Evolutionary conservation across 23 tunicate species (phyloP), one percentile per base, ranked within the genome.

Genomic region (Corella eumyota): DNA sequence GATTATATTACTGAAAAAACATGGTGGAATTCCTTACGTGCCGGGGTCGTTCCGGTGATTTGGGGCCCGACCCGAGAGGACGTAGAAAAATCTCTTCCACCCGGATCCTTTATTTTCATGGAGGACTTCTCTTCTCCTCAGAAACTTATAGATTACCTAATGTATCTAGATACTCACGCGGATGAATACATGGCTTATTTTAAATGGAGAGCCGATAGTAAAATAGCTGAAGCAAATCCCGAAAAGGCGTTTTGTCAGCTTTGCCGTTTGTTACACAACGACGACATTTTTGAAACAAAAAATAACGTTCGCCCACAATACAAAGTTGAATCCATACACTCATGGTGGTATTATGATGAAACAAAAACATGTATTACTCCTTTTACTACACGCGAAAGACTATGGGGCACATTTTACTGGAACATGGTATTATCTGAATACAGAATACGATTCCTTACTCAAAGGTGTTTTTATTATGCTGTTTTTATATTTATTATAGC

Each of bases 21-120:
- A 11, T 53, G 66, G 70, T 32, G 29, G 24, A 70, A 78, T 32
- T 70, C 71, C 3, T 28, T 78, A 2, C 45, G 6, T 0, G 63
- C 70, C 1, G 86, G 76, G 20, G 40, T 45, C 0, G 86, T 78
- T 29, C 86, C 86, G 1, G 77, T 78, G 1, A 63, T 78, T 20
- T 78, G 65, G 66, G 86, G 86, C 19, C 72, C 86, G 4, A 40
- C 9, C n/a, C 45, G 46, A 50, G 57, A 51, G 31, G 86, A 78
- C 32, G 28, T 78, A 1, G 56, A 61, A 30, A 58, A 54, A 2
- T 45, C 62, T 36, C 40, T 70, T 1, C 86, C 86, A 26, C 17
- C 20, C 17, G 50, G 50, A 29, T 69, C 72, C 46, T 78, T 28
- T 48, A 60, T 76, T 6, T 76, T 76, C 48, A 74, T 46, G 13